A percentile compares a stretch with the other conserved stretches of the same genome.
Evolutionary conservation across 1,140 invertebrate species (phyloP).

Genomic region (Lepidurus couesii): DNA sequence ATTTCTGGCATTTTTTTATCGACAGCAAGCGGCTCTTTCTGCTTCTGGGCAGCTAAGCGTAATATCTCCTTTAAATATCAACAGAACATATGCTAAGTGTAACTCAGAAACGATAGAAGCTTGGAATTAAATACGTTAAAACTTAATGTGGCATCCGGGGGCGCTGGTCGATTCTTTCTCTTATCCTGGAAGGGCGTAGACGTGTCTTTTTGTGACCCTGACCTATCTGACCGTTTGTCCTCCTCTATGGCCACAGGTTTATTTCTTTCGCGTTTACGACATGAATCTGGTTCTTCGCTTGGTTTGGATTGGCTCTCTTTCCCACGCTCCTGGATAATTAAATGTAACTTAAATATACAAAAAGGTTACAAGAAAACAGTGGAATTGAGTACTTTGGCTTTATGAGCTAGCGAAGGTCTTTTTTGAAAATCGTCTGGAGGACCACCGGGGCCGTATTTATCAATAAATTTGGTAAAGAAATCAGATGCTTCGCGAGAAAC

Average conservation of each 20-base stretch:
- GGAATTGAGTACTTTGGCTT: slow-evolving; percentile 36
- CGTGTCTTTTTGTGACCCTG: slow-evolving; percentile 30
- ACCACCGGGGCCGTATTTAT: slow-evolving; percentile 65
- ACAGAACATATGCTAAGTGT: slow-evolving; percentile 40
- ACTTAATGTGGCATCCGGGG: slow-evolving; percentile 54
- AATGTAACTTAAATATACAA: slow-evolving; percentile 36
- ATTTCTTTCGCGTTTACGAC: slow-evolving; percentile 26
- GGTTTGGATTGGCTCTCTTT: slow-evolving; percentile 47
- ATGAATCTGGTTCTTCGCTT: slow-evolving; percentile 52
- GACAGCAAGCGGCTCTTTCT: slow-evolving; percentile 62
- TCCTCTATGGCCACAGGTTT: slow-evolving; percentile 32
- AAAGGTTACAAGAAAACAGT: slow-evolving; percentile 34
- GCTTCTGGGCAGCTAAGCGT: slow-evolving; percentile 74
- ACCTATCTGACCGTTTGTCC: slow-evolving; percentile 24
- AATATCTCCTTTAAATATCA: slow-evolving; percentile 55
- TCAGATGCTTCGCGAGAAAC: slow-evolving; percentile 72
- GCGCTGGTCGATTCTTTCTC: slow-evolving; percentile 47
- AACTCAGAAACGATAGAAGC: too few species aligned
- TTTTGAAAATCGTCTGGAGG: slow-evolving; percentile 37
- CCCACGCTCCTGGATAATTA: slow-evolving; percentile 46
- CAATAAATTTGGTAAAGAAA: slow-evolving; percentile 74
- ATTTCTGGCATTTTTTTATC: slow-evolving; percentile 54
- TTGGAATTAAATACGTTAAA: slow-evolving; percentile 25
- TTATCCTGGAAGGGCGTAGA: slow-evolving; percentile 28
- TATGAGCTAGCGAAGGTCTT: slow-evolving; percentile 31